Evolutionary conservation across 1,140 invertebrate species (phyloP), one percentile per base, ranked within the genome.

Genomic region (Hyposmocoma kahamanoa): DNA sequence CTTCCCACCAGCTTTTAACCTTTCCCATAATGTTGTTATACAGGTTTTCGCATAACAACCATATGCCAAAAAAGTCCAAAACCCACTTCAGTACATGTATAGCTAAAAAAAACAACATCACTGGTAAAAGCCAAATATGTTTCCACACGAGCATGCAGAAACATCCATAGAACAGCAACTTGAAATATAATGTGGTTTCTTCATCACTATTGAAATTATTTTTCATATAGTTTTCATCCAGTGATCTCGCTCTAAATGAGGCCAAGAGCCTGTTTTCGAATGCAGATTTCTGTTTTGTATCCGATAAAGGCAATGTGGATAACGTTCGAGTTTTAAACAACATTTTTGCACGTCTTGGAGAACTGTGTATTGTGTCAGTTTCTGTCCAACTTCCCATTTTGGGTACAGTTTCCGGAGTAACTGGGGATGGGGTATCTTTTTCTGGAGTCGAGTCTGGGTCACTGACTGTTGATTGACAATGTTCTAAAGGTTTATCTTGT

Each of bases 121-220:
- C 72, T 22, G 86, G 84, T 47, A 86, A 60, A 21, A 86, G 50
- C 84, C 84, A 87, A 24, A 85, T 80, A 54, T 87, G 68, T 54
- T 87, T 87, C 84, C 84, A 87, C 1, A 87, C 72, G 9, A 87
- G 59, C 82, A 87, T 85, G 54, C 78, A 85, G 15, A 76, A 72
- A 42, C 84, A 87, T 3, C 71, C 84, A 55, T 83, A 87, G 50
- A 87, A 76, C 8, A 87, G 50, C 19, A 80, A 69, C 39, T 87
- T 86, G 48, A 87, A 87, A 47, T 84, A 87, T 5, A 84, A 50
- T 1, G 82, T 76, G n/a, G 84, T 85, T 42, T 84, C 79, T 36
- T 85, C 85, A 49, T 80, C 82, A 36, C 63, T 81, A 24, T 71
- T 59, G 41, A 82, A 85, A 39, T 72, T 80, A 44, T 65, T 75